phyloP scores from a whole-genome alignment of 2,797 vertebrate species.

The Gorsachius magnificus region DNA sequence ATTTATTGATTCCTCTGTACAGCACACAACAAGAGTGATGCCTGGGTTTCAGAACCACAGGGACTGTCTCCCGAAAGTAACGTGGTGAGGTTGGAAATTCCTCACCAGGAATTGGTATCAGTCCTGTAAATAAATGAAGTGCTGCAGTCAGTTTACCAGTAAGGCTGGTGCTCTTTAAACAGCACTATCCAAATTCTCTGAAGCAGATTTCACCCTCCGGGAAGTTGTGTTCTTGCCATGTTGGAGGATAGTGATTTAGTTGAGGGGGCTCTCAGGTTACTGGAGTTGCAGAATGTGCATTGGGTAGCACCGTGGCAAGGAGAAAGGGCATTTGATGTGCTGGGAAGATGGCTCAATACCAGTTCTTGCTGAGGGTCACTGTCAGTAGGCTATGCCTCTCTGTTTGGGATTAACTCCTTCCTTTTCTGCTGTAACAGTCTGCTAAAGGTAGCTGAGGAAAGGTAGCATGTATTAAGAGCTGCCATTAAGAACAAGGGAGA shows the following conservation, averaged over 20 bases:
- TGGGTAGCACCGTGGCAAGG: neutral
- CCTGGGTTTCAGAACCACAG: neutral
- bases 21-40: neutral
- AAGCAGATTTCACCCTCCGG: neutral
- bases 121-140: neutral
- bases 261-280: neutral
- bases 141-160: neutral
- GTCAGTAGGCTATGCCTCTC: neutral
- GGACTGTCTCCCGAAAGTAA: neutral
- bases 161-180: neutral
- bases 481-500: neutral
- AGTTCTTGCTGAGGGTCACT: neutral
- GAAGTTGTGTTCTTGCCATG: neutral
- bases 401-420: neutral
- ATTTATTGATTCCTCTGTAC: neutral
- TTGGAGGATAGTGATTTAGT: neutral
- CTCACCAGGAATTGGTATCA: neutral
- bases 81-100: neutral
- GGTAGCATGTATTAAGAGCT: neutral
- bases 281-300: neutral
- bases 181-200: neutral
- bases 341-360: neutral
- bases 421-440: neutral
- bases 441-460: neutral
- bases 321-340: neutral